Evolutionary conservation across 2,888 invertebrate genomes (phyloP).

Genomic region (Synergus japonicus): DNA sequence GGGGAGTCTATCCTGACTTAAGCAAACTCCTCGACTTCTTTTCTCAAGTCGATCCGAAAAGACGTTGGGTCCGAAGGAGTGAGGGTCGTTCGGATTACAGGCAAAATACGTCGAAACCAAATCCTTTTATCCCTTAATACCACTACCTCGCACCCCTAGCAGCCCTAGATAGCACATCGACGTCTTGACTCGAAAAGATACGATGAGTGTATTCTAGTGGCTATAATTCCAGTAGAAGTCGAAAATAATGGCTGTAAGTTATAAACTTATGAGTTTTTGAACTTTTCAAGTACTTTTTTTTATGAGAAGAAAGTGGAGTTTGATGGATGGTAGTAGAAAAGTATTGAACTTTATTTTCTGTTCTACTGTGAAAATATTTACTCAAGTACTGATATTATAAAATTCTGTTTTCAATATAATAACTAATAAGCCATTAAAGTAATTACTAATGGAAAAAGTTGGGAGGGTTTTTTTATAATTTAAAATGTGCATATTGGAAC

Average conservation of each 20-base stretch:
- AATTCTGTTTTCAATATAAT: too few species aligned
- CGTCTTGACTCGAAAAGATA: constrained; percentile 42
- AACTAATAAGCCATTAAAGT: not conserved
- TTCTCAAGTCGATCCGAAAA: constrained; percentile 54
- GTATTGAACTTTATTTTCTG: not conserved
- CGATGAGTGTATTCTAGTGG: constrained; percentile 30
- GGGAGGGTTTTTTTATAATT: not conserved
- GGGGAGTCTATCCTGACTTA: constrained; percentile 51
- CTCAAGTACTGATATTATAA: not conserved
- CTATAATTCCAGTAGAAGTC: constrained; percentile 2
- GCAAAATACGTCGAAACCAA: constrained; percentile 71
- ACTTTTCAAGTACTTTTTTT: not conserved
- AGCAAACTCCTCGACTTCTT: constrained; percentile 54
- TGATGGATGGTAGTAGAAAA: not conserved
- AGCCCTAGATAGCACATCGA: constrained; percentile 53
- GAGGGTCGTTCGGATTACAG: constrained; percentile 67
- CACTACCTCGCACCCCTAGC: constrained; percentile 49
- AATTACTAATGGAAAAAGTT: not conserved
- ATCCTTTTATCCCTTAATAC: constrained; percentile 71
- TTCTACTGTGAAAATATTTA: not conserved
- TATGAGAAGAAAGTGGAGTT: not conserved
- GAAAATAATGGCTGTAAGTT: not conserved
- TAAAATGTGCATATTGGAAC: not conserved
- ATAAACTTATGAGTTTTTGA: not conserved
- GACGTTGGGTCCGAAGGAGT: constrained; percentile 53